Base-by-base conservation (phyloP, 2,113 vertebrate species). In the Hystrix cristata region DNA sequence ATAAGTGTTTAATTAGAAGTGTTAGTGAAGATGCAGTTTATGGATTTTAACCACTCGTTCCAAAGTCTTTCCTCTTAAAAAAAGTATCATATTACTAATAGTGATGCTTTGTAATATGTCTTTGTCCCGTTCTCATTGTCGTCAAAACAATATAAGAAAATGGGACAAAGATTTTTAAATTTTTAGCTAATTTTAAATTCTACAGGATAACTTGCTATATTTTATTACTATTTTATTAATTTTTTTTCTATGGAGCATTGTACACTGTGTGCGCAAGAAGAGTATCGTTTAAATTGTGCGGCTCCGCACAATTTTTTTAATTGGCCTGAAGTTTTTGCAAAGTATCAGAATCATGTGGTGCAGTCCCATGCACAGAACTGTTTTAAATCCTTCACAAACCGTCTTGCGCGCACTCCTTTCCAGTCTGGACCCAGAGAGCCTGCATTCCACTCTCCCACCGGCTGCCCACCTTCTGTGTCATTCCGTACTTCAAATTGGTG, bases 11-110 rank as follows among this genome's bases (percentile, higher is more conserved):
- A 86, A 95, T 31, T 96, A 96, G 93, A 93, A 89, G 87, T 59
- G 90, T 29, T 43, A 25, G 59, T 19, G 10, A 74, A 95, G 95
- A 95, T 46, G 92, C 65, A 29, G 57, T 97, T 4, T 6, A 74
- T 97, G 29, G 34, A 94, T 98, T 98, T 98, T 97, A 97, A 97
- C 95, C 69, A 95, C 95, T 93, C 82, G 38, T 98, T 84, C 69
- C 57, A 95, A 97, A 74, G 91, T 82, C 88, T 90, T 46, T 62
- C 78, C 46, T 87, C 94, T 96, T 67, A 96, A 97, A 96, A 18
- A 80, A 97, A 93, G 55, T 1, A 89, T 97, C 89, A 34, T 74
- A 79, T 31, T 96, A 92, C 55, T 91, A 84, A 96, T 94, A 96
- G 25, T 48, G 76, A 72, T 64, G 88, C 23, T 97, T 92, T 79